Percentiles rank a stretch among this genome's conserved stretches.
These are phyloP conservation scores for Mycetomoellerius zeteki DNA, from an alignment of 1,140 invertebrate species.

Conservation along the genomic window DNA sequence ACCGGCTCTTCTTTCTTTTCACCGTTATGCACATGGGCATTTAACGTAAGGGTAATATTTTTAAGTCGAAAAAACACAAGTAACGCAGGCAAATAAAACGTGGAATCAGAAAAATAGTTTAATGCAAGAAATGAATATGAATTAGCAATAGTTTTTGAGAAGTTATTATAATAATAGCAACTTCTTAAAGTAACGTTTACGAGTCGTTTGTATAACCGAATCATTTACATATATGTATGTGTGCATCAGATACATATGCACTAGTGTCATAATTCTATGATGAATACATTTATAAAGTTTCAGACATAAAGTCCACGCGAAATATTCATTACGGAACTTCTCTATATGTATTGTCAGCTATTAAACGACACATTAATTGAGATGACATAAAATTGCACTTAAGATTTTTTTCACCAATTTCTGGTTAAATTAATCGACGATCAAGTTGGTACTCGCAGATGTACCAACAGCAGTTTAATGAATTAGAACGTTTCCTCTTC, in stretches of 20 bases:
- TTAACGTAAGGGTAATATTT: not conserved
- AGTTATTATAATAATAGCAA: not conserved
- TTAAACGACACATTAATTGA: not conserved
- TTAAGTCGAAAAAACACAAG: not conserved
- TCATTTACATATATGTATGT: not conserved
- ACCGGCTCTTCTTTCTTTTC: conserved; percentile 4
- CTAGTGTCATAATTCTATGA: not conserved
- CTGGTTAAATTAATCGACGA: too few species aligned
- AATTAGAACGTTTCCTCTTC: too few species aligned
- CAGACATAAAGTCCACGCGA: not conserved
- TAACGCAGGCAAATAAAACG: not conserved
- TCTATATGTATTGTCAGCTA: not conserved
- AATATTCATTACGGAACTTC: not conserved
- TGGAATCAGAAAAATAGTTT: not conserved
- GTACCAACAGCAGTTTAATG: too few species aligned
- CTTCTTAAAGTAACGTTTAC: conserved; percentile 9
- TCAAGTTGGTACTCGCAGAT: too few species aligned
- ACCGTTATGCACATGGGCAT: conserved; percentile 24
- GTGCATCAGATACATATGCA: not conserved
- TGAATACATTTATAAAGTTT: not conserved
- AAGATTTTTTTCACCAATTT: not conserved
- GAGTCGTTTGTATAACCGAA: not conserved
- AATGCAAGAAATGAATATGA: not conserved
- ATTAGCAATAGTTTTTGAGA: not conserved
- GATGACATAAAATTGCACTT: not conserved